Percentiles rank a stretch among this genome's conserved stretches.
These are phyloP conservation scores for Dicyrtomina minuta DNA, from an alignment of 2,888 invertebrate genomes.

Conservation along the genomic window DNA sequence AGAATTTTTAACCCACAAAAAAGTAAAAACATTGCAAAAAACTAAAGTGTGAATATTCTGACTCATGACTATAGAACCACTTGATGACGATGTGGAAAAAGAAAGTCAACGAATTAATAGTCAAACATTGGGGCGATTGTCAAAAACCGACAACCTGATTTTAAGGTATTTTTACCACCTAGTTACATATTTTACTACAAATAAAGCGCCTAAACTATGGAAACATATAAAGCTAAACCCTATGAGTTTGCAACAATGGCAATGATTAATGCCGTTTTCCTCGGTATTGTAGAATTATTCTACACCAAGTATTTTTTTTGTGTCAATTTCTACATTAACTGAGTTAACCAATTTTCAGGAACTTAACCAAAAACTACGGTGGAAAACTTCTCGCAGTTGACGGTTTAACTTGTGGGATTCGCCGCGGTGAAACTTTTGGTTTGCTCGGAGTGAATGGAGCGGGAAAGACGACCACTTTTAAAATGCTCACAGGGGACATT, in stretches of 20 bases:
- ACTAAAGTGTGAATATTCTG: no score
- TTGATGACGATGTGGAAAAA: conserved; percentile 44
- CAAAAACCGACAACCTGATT: conserved; percentile 52
- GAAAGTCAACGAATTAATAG: conserved; percentile 43
- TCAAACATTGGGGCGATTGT: conserved; percentile 25
- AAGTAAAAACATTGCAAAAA: no score
- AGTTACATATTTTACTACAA: no score
- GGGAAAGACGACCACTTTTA: conserved; percentile 85
- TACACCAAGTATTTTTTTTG: no score
- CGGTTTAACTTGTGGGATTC: conserved; percentile 69
- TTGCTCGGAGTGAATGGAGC: conserved; percentile 82
- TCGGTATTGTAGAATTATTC: no score
- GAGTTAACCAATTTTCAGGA: conserved; percentile 48
- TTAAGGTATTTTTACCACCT: no score
- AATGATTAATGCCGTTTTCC: no score
- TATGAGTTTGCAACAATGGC: no score
- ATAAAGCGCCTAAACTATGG: no score
- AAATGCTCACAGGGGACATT: conserved; percentile 85
- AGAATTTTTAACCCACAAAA: no score
- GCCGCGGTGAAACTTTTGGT: conserved; percentile 75
- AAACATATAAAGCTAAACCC: no score
- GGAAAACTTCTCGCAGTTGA: conserved; percentile 72
- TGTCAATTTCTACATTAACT: background rate
- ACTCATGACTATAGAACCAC: conserved; percentile 17
- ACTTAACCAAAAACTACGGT: conserved; percentile 76